These are phyloP conservation scores for Auanema freiburgensis DNA, from an alignment of 2,888 invertebrate genomes.

Conservation along the genomic window DNA sequence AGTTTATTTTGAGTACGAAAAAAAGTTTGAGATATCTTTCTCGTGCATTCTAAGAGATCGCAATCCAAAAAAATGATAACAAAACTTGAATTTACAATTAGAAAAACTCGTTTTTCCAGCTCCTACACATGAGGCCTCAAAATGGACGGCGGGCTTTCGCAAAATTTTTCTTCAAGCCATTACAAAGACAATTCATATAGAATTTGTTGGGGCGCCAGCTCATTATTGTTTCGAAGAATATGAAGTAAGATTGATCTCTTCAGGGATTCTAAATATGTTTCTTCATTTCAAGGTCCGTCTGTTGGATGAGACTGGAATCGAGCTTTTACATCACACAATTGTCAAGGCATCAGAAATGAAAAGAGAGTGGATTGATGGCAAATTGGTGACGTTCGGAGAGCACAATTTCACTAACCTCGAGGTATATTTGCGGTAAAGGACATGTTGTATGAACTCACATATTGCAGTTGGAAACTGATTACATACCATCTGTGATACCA, in stretches of 20 bases:
- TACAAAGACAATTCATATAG: slow-evolving; percentile 54
- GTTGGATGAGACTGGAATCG: slow-evolving; percentile 53
- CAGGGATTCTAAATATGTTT: neutral
- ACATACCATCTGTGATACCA: slow-evolving; percentile 62
- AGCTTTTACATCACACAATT: slow-evolving; percentile 40
- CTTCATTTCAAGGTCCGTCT: slow-evolving; percentile 49
- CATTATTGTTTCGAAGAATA: slow-evolving; percentile 62
- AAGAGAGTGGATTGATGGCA: slow-evolving; percentile 48
- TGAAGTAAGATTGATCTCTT: slow-evolving; percentile 39
- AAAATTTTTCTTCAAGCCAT: slow-evolving; percentile 53
- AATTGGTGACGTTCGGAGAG: slow-evolving; percentile 51
- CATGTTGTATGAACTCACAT: neutral
- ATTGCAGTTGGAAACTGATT: slow-evolving; percentile 46
- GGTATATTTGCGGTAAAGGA: slow-evolving; percentile 20
- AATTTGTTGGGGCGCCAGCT: slow-evolving; percentile 60
- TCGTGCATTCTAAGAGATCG: neutral
- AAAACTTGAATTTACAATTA: neutral
- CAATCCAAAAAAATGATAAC: neutral
- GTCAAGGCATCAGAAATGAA: slow-evolving; percentile 44
- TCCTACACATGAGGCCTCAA: slow-evolving; percentile 58
- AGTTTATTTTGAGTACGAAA: too few species aligned
- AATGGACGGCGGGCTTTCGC: slow-evolving; percentile 63
- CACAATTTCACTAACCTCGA: slow-evolving; percentile 59
- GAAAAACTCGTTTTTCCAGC: slow-evolving; percentile 16
- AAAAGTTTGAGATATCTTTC: too few species aligned